These are phyloP conservation scores for Sternotherus odoratus DNA, from an alignment of 2,797 vertebrate species.

Conservation along the genomic window DNA sequence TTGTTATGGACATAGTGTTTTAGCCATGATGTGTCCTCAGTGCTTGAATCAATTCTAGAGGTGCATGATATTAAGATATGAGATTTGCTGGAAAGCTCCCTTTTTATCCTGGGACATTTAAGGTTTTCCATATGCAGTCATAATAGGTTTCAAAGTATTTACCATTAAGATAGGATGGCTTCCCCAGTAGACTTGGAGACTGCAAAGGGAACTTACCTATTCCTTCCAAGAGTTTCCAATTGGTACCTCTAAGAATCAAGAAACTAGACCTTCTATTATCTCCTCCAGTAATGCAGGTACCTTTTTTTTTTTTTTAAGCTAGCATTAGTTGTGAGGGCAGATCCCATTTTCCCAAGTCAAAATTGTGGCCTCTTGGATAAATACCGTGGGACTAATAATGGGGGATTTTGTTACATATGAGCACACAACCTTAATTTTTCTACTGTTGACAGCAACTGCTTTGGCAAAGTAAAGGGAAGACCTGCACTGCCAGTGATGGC, in stretches of 20 bases:
- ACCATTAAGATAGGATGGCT: neutral
- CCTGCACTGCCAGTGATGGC: neutral
- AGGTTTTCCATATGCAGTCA: neutral
- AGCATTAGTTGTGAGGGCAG: neutral
- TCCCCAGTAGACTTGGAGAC: neutral
- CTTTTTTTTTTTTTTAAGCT: neutral
- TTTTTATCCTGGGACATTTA: neutral
- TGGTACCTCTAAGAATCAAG: neutral
- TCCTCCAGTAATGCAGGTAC: neutral
- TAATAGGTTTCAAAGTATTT: neutral
- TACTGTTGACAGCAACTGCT: neutral
- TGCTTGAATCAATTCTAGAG: neutral
- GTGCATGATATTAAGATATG: rapidly evolving
- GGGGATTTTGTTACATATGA: neutral
- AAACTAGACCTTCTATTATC: neutral
- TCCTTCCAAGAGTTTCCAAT: neutral
- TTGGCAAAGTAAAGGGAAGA: neutral
- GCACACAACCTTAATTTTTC: neutral
- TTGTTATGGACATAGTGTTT: neutral
- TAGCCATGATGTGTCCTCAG: neutral
- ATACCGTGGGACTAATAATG: neutral
- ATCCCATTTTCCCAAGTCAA: neutral
- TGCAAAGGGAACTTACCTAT: neutral
- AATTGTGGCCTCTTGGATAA: neutral
- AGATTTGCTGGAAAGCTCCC: neutral